Conservation (phyloP, 2,113 vertebrate species). For the Sigmodon hispidus region DNA sequence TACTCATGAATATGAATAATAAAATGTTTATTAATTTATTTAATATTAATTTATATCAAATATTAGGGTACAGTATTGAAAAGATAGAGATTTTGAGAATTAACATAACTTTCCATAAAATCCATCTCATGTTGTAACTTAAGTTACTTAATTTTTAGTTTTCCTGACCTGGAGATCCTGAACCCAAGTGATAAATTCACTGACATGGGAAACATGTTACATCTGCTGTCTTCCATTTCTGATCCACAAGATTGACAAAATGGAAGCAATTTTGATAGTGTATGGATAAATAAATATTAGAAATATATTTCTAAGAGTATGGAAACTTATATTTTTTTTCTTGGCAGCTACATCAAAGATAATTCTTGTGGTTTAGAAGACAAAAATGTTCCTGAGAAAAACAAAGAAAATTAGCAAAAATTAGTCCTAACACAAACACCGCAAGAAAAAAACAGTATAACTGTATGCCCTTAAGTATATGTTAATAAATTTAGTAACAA, state of each 20-base stretch:
- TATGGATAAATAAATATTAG: background rate
- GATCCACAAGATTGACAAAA: background rate
- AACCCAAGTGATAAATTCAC: background rate
- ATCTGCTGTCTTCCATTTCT: background rate
- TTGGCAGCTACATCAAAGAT: constrained; percentile 69
- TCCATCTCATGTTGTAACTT: background rate
- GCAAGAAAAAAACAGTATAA: constrained; percentile 75
- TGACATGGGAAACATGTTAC: background rate
- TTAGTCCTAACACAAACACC: constrained; percentile 78
- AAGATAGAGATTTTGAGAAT: background rate
- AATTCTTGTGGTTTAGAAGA: constrained; percentile 72
- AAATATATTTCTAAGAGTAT: background rate
- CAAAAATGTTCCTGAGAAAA: constrained; percentile 78
- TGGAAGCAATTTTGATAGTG: background rate
- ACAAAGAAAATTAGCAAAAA: constrained; percentile 83
- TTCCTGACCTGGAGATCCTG: background rate
- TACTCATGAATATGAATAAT: background rate
- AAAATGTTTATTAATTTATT: background rate
- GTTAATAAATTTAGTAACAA: constrained; percentile 84
- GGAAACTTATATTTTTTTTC: constrained; percentile 35
- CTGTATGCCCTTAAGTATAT: constrained; percentile 80
- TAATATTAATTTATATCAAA: background rate
- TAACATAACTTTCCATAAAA: background rate
- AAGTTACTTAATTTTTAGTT: background rate
- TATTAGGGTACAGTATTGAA: background rate